Evolutionary conservation across 2,113 vertebrate genomes (phyloP).

Genomic region (Sinocyclocheilus grahami): DNA sequence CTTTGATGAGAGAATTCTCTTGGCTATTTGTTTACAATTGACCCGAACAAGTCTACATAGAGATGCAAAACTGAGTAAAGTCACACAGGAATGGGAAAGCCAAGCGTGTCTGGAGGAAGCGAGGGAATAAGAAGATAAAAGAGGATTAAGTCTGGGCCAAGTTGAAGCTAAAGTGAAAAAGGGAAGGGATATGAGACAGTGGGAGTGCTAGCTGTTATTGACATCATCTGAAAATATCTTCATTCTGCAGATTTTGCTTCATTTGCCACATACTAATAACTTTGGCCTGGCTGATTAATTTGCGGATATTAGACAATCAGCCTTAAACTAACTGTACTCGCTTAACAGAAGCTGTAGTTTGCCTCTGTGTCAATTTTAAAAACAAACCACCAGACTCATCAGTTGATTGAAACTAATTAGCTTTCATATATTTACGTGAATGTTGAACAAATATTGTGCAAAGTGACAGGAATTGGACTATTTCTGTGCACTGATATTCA

Average conservation of each 20-base stretch:
- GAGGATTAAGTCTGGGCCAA: background rate
- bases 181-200: background rate
- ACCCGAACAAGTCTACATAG: background rate
- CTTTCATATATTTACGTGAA: background rate
- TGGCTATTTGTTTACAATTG: background rate
- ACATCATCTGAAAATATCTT: background rate
- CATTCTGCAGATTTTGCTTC: background rate
- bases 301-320: background rate
- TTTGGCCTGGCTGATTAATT: background rate
- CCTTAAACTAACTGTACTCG: background rate
- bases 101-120: background rate
- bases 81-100: background rate
- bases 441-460: background rate
- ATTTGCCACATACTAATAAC: background rate
- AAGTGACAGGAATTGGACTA: background rate
- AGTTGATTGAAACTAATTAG: background rate
- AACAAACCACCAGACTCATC: background rate
- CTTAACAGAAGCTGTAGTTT: background rate
- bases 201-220: background rate
- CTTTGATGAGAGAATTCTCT: background rate
- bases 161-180: background rate
- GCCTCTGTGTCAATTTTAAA: background rate
- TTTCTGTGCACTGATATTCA: background rate
- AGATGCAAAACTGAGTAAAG: background rate
- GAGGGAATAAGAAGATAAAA: background rate